Conservation (phyloP, 2,113 vertebrate genomes). For the Phrynosoma blainvillii region DNA sequence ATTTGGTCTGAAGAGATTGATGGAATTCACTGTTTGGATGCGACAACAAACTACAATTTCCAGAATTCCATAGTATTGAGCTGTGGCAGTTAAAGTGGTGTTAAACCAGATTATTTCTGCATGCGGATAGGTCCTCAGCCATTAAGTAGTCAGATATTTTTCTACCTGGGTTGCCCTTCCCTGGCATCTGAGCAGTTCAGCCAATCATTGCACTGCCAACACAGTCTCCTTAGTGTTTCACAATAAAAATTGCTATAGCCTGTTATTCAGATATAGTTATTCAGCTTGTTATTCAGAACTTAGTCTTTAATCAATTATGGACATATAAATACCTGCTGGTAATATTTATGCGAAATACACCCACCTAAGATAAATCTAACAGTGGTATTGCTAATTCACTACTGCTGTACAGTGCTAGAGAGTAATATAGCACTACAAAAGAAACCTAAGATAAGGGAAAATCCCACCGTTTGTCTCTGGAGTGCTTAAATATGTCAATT, state of each 20-base stretch:
- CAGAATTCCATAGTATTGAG: too few relatives aligned
- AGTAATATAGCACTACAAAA: constrained; percentile 34
- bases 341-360: constrained; percentile 27
- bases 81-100: too few relatives aligned
- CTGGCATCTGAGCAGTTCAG: background rate
- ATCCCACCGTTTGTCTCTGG: constrained; percentile 42
- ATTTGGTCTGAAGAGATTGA: too few relatives aligned
- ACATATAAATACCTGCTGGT: constrained; percentile 30
- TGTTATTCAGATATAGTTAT: background rate
- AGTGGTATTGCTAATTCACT: constrained; percentile 35
- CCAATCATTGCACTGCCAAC: background rate
- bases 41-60: too few relatives aligned
- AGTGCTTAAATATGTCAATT: constrained; percentile 4
- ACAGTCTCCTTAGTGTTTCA: background rate
- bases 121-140: background rate
- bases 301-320: constrained; percentile 44
- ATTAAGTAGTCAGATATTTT: background rate
- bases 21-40: too few relatives aligned
- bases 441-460: constrained; percentile 33
- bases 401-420: constrained; percentile 30
- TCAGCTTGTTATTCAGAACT: background rate
- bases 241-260: background rate
- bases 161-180: background rate
- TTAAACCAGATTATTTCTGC: too few relatives aligned
- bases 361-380: background rate